Evolutionary conservation across 2,797 vertebrate genomes (phyloP).

Genomic region (Amazonetta brasiliensis): DNA sequence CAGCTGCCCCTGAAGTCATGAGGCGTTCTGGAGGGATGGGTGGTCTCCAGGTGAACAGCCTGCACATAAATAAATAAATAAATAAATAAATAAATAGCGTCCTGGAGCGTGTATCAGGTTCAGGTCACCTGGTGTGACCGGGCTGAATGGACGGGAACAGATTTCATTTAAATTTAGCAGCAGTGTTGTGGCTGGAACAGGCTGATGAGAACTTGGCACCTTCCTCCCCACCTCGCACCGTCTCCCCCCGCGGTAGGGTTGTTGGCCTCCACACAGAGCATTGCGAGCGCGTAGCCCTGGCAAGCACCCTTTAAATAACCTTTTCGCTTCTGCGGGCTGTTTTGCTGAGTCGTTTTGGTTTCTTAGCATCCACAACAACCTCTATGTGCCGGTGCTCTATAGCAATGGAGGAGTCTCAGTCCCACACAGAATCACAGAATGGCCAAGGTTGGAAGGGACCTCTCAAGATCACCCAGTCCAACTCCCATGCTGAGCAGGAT

Average conservation of each 20-base stretch:
- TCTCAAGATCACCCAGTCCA: no score
- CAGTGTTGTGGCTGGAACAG: constrained; percentile 25
- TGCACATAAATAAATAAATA: neutral
- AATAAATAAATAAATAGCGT: neutral
- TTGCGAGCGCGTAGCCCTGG: neutral
- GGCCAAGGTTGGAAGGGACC: no score
- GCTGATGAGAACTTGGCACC: constrained; percentile 42
- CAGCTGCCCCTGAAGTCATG: neutral
- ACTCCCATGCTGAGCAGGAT: no score
- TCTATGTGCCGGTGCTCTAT: neutral
- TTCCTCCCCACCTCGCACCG: neutral
- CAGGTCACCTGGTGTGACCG: neutral
- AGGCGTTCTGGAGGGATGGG: neutral
- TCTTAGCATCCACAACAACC: neutral
- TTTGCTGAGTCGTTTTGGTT: neutral
- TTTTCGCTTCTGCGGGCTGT: neutral
- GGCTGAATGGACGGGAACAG: constrained; percentile 40
- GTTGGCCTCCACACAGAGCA: neutral
- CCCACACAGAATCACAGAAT: neutral
- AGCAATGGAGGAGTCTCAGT: neutral
- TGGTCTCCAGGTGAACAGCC: constrained; percentile 14
- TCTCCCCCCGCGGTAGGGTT: neutral
- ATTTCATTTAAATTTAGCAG: constrained; percentile 68
- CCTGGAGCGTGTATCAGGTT: neutral
- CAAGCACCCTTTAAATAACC: constrained; percentile 29